A percentile compares a stretch with the other conserved stretches of the same genome.
Evolutionary conservation across 2,888 invertebrate species (phyloP).

Genomic region (Parnassius glacialis): DNA sequence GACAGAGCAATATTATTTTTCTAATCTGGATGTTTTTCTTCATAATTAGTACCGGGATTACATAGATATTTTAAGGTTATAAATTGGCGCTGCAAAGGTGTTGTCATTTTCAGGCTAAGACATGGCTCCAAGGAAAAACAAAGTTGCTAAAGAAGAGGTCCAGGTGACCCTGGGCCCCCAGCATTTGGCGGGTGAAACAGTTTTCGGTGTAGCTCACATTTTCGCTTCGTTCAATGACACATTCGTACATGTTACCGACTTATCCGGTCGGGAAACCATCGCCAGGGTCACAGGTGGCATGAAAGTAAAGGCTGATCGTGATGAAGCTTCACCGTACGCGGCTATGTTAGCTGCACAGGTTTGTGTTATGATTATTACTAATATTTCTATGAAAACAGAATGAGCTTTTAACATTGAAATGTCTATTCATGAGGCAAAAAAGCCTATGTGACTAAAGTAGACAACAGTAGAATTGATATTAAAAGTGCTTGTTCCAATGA

Average conservation of each 20-base stretch:
- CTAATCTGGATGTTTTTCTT: slow-evolving; percentile 29
- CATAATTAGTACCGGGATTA: slow-evolving; percentile 50
- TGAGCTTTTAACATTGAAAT: too few species aligned
- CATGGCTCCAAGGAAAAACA: slow-evolving; percentile 99
- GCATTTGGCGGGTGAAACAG: slow-evolving; percentile 97
- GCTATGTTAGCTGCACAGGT: slow-evolving; percentile 99
- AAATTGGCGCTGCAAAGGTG: slow-evolving; percentile 61
- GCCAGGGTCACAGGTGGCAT: slow-evolving; percentile 98
- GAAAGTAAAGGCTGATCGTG: slow-evolving; percentile 99
- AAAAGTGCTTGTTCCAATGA: too few species aligned
- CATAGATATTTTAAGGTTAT: slow-evolving; percentile 66
- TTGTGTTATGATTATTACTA: neutral
- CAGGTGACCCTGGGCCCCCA: slow-evolving; percentile 97
- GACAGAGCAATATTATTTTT: slow-evolving; percentile 29
- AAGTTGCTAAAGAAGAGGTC: slow-evolving; percentile 97
- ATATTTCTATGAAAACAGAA: too few species aligned
- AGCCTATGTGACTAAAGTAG: too few species aligned
- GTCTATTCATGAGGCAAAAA: too few species aligned
- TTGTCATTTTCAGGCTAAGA: slow-evolving; percentile 74
- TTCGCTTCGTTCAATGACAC: slow-evolving; percentile 99
- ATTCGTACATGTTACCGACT: slow-evolving; percentile 99
- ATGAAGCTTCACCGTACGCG: slow-evolving; percentile 99
- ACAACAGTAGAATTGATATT: too few species aligned
- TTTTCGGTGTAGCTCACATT: slow-evolving; percentile 99
- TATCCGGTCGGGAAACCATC: slow-evolving; percentile 97